Evolutionary conservation across 2,888 invertebrate species (phyloP), one percentile per base, ranked within the genome.

Genomic region (Gari tellinella): DNA sequence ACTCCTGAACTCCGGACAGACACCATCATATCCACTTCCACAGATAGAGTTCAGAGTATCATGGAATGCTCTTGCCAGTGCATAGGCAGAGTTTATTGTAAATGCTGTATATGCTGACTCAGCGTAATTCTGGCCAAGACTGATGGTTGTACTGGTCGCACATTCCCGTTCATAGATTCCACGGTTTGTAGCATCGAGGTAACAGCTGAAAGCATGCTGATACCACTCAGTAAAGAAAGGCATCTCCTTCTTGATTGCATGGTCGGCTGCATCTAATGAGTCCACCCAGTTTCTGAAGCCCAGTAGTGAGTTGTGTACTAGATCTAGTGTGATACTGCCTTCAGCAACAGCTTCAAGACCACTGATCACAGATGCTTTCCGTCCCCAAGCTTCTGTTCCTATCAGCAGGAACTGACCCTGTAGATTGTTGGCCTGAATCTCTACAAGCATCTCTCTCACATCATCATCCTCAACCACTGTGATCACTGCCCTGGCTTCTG

Each of bases 1-100:
- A 31, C 75, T 63, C 7, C 83, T 46, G 70, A 85, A 86, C 23
- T 68, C 61, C 26, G 73, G 73, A 52, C 87, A 88, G 10, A 87
- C 58, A 1, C 84, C 85, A 43, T 67, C 60, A 51, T 86, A 84
- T 37, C 68, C 58, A 3, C 57, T 51, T 0, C 86, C 86, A 62
- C 88, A 89, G 37, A 80, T 64, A 0, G 89, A 85, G n/a, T 81
- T 68, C 17, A 90, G 73, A 2, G 90, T 83, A n/a, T 83, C 63
- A 64, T 91, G 87, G 15, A 92, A 60, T 3, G 90, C 91, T 38
- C 87, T 82, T 0, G 90, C 89, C 37, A 90, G 68, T 1, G 89
- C 84, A 62, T 90, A 86, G 1, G 92, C 89, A 10, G 91, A 83
- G 41, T 78, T 73, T 2, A 90, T 86, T 4, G 83, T 67, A 56